These are phyloP conservation scores for Philantomba maxwellii DNA, from an alignment of 2,113 vertebrate genomes.

Conservation along the genomic window DNA sequence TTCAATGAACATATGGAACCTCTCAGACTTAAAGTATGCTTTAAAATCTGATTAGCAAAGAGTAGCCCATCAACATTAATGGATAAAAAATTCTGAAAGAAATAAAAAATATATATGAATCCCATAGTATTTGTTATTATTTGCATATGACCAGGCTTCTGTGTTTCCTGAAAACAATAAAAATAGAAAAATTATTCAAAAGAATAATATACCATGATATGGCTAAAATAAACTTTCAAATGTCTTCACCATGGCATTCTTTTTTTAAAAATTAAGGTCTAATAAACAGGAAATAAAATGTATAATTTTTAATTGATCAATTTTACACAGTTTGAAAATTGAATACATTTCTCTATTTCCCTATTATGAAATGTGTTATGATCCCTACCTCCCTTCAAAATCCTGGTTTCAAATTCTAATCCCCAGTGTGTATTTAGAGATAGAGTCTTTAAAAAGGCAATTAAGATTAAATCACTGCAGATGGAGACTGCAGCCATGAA, in stretches of 20 bases:
- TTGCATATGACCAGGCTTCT: background rate
- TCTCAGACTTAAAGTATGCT: background rate
- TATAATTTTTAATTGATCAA: background rate
- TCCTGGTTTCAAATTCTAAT: background rate
- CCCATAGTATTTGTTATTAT: background rate
- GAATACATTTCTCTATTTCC: background rate
- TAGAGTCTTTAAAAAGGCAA: background rate
- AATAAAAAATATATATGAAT: background rate
- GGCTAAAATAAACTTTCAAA: background rate
- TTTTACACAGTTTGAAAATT: background rate
- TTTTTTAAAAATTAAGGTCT: background rate
- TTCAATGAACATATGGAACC: background rate
- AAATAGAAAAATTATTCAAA: background rate
- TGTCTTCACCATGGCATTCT: background rate
- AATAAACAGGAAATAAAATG: background rate
- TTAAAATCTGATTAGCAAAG: background rate
- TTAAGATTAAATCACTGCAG: background rate
- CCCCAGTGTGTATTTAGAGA: background rate
- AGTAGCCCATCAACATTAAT: background rate
- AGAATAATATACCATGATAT: background rate
- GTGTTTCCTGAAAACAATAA: background rate
- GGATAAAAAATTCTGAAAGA: background rate
- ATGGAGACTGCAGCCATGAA: background rate
- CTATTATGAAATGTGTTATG: background rate
- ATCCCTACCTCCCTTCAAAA: background rate